A percentile compares a stretch with the other conserved stretches of the same genome.
phyloP scores from a whole-genome alignment of 2,888 invertebrate species.

The Conchocele bisecta region DNA sequence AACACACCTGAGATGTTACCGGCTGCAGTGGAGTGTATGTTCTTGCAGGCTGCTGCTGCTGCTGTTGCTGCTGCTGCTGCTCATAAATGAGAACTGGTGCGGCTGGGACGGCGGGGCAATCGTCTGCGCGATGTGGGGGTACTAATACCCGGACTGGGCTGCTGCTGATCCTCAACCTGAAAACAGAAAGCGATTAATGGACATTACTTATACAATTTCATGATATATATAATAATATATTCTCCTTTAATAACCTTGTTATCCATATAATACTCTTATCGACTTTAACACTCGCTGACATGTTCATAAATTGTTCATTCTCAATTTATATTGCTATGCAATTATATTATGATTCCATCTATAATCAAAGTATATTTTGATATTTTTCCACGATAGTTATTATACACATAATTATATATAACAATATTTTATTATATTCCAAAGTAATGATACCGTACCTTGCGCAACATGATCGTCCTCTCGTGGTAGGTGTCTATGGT shows the following conservation, averaged over 20 bases:
- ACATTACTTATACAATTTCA: background rate
- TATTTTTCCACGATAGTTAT: too few relatives aligned
- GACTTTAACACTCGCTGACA: too few relatives aligned
- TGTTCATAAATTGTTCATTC: too few relatives aligned
- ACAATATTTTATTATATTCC: too few relatives aligned
- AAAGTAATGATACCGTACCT: background rate
- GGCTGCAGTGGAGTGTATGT: background rate
- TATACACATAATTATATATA: too few relatives aligned
- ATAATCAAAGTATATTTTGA: too few relatives aligned
- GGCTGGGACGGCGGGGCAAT: background rate
- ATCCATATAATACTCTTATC: too few relatives aligned
- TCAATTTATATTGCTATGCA: too few relatives aligned
- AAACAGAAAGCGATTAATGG: background rate
- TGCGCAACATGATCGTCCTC: background rate
- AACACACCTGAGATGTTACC: background rate
- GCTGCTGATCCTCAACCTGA: background rate
- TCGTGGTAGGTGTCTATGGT: background rate
- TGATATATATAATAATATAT: background rate
- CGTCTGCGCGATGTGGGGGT: too few relatives aligned
- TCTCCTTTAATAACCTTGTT: too few relatives aligned
- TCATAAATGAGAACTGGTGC: background rate
- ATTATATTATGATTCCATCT: too few relatives aligned
- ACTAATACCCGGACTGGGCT: too few relatives aligned
- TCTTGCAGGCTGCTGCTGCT: background rate
- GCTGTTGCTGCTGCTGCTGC: background rate